Percentiles rank a stretch among this genome's conserved stretches.
These are phyloP conservation scores for Pyrrhura leucotis DNA, from an alignment of 2,797 vertebrate species.

Conservation along the genomic window DNA sequence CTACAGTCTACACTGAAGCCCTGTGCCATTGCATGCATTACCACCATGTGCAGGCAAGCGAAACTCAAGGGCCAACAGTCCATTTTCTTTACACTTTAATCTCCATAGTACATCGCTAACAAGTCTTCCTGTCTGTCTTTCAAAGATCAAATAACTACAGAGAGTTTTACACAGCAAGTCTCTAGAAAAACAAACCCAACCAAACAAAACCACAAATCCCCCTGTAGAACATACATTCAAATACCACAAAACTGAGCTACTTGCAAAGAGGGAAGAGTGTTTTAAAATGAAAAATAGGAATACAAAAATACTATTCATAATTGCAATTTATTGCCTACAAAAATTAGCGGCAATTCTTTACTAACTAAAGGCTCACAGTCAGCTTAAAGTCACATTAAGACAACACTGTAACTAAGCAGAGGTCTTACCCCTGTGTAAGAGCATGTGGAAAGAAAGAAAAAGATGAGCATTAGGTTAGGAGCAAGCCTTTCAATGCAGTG, in stretches of 20 bases:
- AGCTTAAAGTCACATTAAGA: background rate
- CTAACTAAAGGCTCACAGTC: background rate
- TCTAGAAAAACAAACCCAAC: background rate
- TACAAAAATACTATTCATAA: background rate
- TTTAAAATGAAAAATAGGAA: background rate
- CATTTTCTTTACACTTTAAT: background rate
- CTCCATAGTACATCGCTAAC: background rate
- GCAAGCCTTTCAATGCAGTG: background rate
- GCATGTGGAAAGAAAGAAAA: background rate
- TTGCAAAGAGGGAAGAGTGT: background rate
- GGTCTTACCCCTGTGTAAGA: background rate
- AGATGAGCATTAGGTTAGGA: background rate
- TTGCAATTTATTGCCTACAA: background rate
- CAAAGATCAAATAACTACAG: background rate
- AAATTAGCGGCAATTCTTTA: background rate
- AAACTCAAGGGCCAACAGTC: background rate
- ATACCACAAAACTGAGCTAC: background rate
- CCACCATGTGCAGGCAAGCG: background rate
- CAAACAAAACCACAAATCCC: fast-evolving
- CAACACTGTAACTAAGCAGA: background rate
- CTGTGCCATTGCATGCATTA: background rate
- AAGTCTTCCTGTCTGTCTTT: background rate
- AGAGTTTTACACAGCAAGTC: background rate
- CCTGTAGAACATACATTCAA: background rate
- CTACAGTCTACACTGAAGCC: background rate